phyloP scores from a whole-genome alignment of 1,140 invertebrate genomes.

The Drosophila parabipectinata region DNA sequence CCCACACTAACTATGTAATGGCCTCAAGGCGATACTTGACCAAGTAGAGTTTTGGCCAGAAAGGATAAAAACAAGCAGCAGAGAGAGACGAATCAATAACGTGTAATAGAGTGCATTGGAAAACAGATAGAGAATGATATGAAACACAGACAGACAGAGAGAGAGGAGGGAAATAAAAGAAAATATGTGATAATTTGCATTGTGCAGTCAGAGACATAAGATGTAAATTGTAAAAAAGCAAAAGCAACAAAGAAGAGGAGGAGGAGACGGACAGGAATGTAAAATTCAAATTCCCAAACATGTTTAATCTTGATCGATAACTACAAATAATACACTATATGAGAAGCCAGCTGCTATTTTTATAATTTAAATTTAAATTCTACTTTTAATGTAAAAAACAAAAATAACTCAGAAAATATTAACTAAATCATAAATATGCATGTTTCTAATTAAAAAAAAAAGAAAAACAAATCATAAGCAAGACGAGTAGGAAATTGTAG shows the following conservation, averaged over 20 bases:
- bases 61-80: conserved; percentile 18
- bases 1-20: conserved; percentile 27
- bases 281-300: conserved; percentile 55
- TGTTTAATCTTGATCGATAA: conserved; percentile 27
- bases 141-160: not conserved
- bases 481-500: conserved; percentile 63
- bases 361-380: conserved; percentile 61
- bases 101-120: conserved; percentile 42
- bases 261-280: conserved; percentile 26
- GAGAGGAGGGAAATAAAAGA: conserved; percentile 49
- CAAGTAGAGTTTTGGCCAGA: conserved; percentile 70
- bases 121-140: conserved; percentile 2
- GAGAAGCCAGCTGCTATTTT: conserved; percentile 64
- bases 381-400: conserved; percentile 43
- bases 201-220: conserved; percentile 75
- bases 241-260: conserved; percentile 6
- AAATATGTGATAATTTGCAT: conserved; percentile 83
- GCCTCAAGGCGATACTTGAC: conserved; percentile 72
- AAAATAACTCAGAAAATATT: conserved; percentile 41
- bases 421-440: conserved; percentile 62
- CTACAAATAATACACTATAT: conserved; percentile 34
- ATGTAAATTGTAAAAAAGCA: conserved; percentile 73
- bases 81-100: conserved; percentile 14
- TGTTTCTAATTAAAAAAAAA: conserved; percentile 59
- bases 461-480: conserved; percentile 9